A percentile compares a stretch with the other conserved stretches of the same genome.
Conservation (phyloP, 2,797 vertebrate species). For the Acrossocheilus fasciatus region DNA sequence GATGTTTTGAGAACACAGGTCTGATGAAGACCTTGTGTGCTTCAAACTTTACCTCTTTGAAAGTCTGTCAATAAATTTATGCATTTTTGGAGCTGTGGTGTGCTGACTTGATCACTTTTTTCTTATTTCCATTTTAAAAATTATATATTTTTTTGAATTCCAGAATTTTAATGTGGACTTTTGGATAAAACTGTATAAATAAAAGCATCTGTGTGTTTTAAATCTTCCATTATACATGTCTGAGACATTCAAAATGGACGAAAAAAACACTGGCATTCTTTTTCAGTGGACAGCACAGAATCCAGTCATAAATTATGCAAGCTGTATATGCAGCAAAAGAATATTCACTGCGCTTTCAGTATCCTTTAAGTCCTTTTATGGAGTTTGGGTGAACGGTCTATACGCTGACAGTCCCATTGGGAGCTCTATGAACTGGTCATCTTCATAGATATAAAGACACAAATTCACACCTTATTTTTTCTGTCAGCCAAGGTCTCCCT, state of each 20-base stretch:
- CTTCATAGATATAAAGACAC: not conserved
- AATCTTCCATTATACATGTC: not conserved
- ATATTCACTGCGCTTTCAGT: not conserved
- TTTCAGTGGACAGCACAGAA: not conserved
- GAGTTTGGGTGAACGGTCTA: slow-evolving; percentile 28
- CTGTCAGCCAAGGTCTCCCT: slow-evolving; percentile 13
- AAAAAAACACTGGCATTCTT: not conserved
- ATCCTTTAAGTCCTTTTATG: slow-evolving; percentile 16
- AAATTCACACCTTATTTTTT: slow-evolving; percentile 4
- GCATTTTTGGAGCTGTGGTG: not conserved
- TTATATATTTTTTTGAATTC: not conserved
- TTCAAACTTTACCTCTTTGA: not conserved
- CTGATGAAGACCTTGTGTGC: not conserved
- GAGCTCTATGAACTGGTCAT: slow-evolving; percentile 17
- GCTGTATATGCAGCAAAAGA: not conserved
- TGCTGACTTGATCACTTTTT: not conserved
- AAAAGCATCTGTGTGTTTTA: not conserved
- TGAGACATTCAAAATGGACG: not conserved
- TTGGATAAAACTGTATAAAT: not conserved
- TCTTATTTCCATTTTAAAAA: not conserved
- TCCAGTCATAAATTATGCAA: slow-evolving; percentile 34
- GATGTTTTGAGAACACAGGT: not conserved
- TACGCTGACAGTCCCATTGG: not conserved
- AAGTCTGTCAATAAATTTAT: not conserved
- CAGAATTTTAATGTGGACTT: not conserved